Evolutionary conservation across 2,797 vertebrate species (phyloP), one percentile per base, ranked within the genome.

Genomic region (Sebastes jordani): DNA sequence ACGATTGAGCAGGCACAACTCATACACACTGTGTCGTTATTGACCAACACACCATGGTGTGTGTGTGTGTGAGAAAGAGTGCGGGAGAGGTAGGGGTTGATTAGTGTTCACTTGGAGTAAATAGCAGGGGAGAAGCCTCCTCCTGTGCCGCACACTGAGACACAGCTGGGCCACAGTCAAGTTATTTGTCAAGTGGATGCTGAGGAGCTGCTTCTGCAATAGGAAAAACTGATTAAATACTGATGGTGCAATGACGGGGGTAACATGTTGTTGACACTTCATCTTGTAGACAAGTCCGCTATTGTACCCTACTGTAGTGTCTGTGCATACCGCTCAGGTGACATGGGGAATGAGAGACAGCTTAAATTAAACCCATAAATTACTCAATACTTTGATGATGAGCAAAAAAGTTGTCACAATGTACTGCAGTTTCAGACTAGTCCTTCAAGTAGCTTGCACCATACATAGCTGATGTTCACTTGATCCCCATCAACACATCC

Each of bases 1-100:
- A 84, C n/a, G 36, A 88, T 87, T 83, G 74, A 81, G 80, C 73
- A 70, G 72, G 71, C 74, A 62, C 75, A 69, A 79, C 81, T 79
- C 71, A 59, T 49, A 78, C 71, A 72, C 67, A 69, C 29, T 4
- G 60, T 14, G 29, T 64, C 64, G 76, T 74, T 74, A 67, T 20
- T 86, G 81, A 83, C 80, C 67, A 82, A 62, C 25, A 65, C 25
- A 52, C 49, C 23, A 36, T 55, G 18, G 32, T 27, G 56, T 68
- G 30, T 74, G 58, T 22, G 56, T 22, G 25, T 30, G 55, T 38
- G 32, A n/a, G 56, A 64, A 46, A 25, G 65, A 42, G 56, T 27
- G n/a, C 13, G 23, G 34, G 36, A n/a, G 11, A 16, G 30, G 27
- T 34, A 18, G 23, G 14, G 42, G 60, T 63, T 82, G 64, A 84